Percentiles rank a stretch among this genome's conserved stretches.
phyloP scores from a whole-genome alignment of 1,140 invertebrate genomes.

The Formica selysi region DNA sequence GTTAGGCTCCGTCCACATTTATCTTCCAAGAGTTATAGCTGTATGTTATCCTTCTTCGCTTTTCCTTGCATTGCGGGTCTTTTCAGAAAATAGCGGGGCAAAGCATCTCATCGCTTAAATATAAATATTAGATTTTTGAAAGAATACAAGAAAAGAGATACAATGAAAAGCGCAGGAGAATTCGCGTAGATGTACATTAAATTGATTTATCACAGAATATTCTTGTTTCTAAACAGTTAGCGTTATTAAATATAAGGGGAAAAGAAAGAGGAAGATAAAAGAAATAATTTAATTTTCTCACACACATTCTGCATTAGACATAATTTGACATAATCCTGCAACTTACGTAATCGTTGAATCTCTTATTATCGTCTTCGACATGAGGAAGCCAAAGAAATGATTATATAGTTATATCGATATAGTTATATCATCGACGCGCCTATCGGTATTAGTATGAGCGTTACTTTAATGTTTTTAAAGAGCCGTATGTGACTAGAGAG shows the following conservation, averaged over 20 bases:
- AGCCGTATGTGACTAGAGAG: constrained; percentile 6
- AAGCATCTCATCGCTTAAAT: neutral
- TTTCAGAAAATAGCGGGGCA: neutral
- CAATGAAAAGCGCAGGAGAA: neutral
- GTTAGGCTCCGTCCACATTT: constrained; percentile 51
- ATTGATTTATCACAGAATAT: neutral
- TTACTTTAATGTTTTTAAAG: constrained; percentile 29
- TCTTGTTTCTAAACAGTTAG: neutral
- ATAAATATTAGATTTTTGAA: neutral
- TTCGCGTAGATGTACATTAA: neutral
- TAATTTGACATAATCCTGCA: neutral
- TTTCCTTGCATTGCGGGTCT: neutral
- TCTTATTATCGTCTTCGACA: neutral
- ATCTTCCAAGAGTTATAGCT: constrained; percentile 16
- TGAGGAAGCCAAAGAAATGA: constrained; percentile 12
- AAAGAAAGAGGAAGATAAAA: neutral
- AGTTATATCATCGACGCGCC: neutral
- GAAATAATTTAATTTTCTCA: neutral
- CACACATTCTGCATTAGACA: neutral
- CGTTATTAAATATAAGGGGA: neutral
- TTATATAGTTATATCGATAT: neutral
- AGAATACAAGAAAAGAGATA: neutral
- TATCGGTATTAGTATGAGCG: constrained; percentile 5
- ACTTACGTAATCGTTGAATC: neutral
- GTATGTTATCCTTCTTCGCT: neutral